Evolutionary conservation across 2,888 invertebrate species (phyloP).

Genomic region (Calephelis perditalis): DNA sequence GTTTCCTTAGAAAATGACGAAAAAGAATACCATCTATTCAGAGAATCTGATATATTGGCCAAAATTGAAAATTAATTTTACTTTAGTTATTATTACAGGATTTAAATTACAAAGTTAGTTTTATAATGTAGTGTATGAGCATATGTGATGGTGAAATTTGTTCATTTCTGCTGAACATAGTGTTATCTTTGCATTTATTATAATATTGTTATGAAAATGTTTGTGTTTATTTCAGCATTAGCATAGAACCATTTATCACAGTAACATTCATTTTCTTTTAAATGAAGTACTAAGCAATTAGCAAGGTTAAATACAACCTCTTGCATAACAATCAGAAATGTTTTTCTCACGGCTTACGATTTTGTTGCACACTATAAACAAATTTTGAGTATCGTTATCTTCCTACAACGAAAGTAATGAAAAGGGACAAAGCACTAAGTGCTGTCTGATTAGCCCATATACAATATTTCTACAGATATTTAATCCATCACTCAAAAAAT

Average conservation of each 20-base stretch:
- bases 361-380: too few relatives aligned
- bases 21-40: conserved; percentile 95
- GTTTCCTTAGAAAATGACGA: conserved; percentile 93
- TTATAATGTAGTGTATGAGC: conserved; percentile 64
- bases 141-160: conserved; percentile 70
- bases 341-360: too few relatives aligned
- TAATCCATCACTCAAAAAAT: too few relatives aligned
- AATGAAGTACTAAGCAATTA: too few relatives aligned
- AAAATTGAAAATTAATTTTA: conserved; percentile 83
- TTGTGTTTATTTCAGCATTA: conserved; percentile 37
- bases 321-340: too few relatives aligned
- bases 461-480: too few relatives aligned
- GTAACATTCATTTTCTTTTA: too few relatives aligned
- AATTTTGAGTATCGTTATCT: too few relatives aligned
- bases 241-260: neutral
- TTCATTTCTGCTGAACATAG: conserved; percentile 50
- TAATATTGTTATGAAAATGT: conserved; percentile 62
- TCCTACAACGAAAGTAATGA: too few relatives aligned
- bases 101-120: conserved; percentile 56
- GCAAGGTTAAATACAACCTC: too few relatives aligned
- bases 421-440: too few relatives aligned
- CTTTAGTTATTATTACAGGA: conserved; percentile 53
- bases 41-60: conserved; percentile 97
- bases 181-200: conserved; percentile 74
- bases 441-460: too few relatives aligned